Evolutionary conservation across 1,140 invertebrate species (phyloP).

Genomic region (Anoplolepis gracilipes): DNA sequence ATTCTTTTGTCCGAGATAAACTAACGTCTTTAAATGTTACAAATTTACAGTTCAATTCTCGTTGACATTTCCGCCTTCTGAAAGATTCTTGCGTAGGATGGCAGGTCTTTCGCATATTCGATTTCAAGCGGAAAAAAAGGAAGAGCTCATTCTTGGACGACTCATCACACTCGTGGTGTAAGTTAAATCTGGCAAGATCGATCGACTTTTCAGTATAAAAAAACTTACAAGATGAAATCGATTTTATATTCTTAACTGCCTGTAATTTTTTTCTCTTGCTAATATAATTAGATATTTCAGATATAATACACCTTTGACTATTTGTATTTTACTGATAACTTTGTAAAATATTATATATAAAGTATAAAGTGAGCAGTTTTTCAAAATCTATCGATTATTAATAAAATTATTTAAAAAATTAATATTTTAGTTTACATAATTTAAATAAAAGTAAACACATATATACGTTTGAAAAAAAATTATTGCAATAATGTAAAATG

Average conservation of each 20-base stretch:
- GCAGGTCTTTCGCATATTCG: conserved; percentile 34
- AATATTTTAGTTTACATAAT: not conserved
- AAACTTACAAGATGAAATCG: not conserved
- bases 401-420: not conserved
- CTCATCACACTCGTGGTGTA: not conserved
- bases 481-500: not conserved
- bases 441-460: not conserved
- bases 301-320: not conserved
- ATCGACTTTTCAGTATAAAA: conserved; percentile 15
- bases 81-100: conserved; percentile 7
- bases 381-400: not conserved
- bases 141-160: conserved; percentile 37
- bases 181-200: conserved; percentile 14
- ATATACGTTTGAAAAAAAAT: not conserved
- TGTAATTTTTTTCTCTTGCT: not conserved
- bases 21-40: not conserved
- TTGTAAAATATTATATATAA: not conserved
- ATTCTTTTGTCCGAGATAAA: not conserved
- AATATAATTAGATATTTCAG: not conserved
- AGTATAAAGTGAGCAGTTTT: not conserved
- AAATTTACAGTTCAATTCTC: conserved; percentile 48
- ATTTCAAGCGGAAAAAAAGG: conserved; percentile 45
- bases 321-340: not conserved
- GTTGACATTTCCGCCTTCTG: not conserved
- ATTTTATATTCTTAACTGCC: not conserved